Conservation (phyloP, 2,888 invertebrate species). For the Julus scandinavius region DNA sequence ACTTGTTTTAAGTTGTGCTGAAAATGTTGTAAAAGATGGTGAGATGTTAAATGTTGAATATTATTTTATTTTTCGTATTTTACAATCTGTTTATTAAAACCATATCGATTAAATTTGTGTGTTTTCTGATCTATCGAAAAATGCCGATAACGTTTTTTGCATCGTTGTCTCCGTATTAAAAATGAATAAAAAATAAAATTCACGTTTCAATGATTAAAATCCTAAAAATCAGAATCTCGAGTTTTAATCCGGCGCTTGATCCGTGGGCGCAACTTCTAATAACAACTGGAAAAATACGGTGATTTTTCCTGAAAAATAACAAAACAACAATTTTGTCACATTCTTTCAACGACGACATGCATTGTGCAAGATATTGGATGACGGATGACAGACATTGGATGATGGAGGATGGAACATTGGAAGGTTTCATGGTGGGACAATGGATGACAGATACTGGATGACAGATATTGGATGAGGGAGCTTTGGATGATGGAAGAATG, state of each 20-base stretch:
- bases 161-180: not conserved
- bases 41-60: conserved; percentile 29
- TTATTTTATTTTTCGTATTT: conserved; percentile 33
- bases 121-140: conserved; percentile 5
- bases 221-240: not conserved
- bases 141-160: not conserved
- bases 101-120: conserved; percentile 14
- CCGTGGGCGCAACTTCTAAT: conserved; percentile 88
- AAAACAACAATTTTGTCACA: too few relatives aligned
- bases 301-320: conserved; percentile 79
- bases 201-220: not conserved
- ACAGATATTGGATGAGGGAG: too few relatives aligned
- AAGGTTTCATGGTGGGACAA: too few relatives aligned
- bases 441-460: too few relatives aligned
- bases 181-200: conserved; percentile 39
- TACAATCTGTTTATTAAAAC: conserved; percentile 38
- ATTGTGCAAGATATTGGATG: too few relatives aligned
- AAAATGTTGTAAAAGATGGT: too few relatives aligned
- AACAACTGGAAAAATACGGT: conserved; percentile 90
- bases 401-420: too few relatives aligned
- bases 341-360: too few relatives aligned
- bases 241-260: conserved; percentile 59
- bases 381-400: too few relatives aligned
- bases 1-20: too few relatives aligned
- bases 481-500: too few relatives aligned